Evolutionary conservation across 2,888 invertebrate genomes (phyloP).

Genomic region (Euplagia quadripunctaria): DNA sequence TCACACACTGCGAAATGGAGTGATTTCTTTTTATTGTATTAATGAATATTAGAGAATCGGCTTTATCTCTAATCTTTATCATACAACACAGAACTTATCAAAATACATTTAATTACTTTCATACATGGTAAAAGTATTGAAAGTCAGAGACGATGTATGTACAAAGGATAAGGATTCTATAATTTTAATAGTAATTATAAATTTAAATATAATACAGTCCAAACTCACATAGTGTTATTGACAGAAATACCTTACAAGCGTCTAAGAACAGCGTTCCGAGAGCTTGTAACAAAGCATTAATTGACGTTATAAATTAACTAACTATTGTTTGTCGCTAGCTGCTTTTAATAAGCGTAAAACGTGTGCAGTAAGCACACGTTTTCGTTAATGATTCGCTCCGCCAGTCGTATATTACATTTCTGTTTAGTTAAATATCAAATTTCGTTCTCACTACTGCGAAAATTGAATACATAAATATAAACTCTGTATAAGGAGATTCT

Average conservation of each 20-base stretch:
- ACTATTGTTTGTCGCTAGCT: slow-evolving; percentile 46
- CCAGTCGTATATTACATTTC: slow-evolving; percentile 44
- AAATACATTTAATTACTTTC: neutral
- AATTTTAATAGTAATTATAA: no score
- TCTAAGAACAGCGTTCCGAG: neutral
- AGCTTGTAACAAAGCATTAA: neutral
- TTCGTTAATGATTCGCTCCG: slow-evolving; percentile 57
- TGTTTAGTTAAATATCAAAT: slow-evolving; percentile 37
- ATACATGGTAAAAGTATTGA: neutral
- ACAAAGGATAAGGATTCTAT: no score
- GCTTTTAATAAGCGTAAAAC: slow-evolving; percentile 47
- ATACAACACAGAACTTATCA: no score
- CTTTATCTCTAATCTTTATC: no score
- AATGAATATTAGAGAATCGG: no score
- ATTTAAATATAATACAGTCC: no score
- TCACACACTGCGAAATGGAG: no score
- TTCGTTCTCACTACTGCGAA: slow-evolving; percentile 27
- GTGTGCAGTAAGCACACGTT: slow-evolving; percentile 38
- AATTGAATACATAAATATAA: slow-evolving; percentile 39
- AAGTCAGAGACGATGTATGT: no score
- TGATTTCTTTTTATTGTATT: no score
- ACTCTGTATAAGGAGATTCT: neutral
- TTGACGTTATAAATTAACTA: slow-evolving; percentile 31
- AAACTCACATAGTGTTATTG: neutral
- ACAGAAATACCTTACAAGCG: neutral